Evolutionary conservation across 2,113 vertebrate genomes (phyloP).

Genomic region (Macquaria australasica): DNA sequence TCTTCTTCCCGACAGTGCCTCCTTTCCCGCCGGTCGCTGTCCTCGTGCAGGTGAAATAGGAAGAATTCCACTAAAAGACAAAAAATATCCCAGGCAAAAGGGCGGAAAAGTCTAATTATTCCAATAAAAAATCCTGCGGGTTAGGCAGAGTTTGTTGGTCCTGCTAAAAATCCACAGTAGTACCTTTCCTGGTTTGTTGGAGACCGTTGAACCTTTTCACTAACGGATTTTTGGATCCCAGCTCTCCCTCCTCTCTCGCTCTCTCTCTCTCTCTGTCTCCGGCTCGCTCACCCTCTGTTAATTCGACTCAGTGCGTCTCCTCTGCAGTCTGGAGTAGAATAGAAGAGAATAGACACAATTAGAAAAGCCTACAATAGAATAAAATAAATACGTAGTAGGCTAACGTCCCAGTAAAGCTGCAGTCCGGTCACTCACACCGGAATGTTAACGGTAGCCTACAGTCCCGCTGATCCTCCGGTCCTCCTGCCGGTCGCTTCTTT

Average conservation of each 20-base stretch:
- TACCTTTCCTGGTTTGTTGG: not conserved
- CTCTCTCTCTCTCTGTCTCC: slow-evolving; percentile 24
- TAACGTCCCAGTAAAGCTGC: slow-evolving; percentile 24
- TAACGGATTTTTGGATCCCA: slow-evolving; percentile 10
- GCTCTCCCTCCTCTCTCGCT: slow-evolving; percentile 7
- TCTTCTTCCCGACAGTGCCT: slow-evolving; percentile 13
- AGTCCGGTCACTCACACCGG: slow-evolving; percentile 27
- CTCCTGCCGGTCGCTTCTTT: slow-evolving; percentile 61
- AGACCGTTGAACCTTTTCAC: slow-evolving; percentile 16
- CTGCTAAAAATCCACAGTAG: slow-evolving; percentile 9
- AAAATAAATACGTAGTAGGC: not conserved
- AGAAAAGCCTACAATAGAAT: not conserved
- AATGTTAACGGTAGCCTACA: slow-evolving; percentile 2
- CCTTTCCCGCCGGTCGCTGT: slow-evolving; percentile 25
- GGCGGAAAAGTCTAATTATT: slow-evolving; percentile 52
- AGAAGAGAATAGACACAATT: not conserved
- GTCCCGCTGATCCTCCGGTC: slow-evolving; percentile 52
- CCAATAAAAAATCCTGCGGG: not conserved
- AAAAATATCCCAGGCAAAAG: slow-evolving; percentile 47
- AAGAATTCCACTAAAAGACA: slow-evolving; percentile 60
- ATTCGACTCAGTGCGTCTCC: slow-evolving; percentile 41
- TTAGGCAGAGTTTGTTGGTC: not conserved
- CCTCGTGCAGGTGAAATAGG: slow-evolving; percentile 52
- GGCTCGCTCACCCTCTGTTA: slow-evolving; percentile 39
- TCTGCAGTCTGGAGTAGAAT: slow-evolving; percentile 30